A percentile compares a stretch with the other conserved stretches of the same genome.
Conservation (phyloP, 2,113 vertebrate species). For the Lucifuga dentata region DNA sequence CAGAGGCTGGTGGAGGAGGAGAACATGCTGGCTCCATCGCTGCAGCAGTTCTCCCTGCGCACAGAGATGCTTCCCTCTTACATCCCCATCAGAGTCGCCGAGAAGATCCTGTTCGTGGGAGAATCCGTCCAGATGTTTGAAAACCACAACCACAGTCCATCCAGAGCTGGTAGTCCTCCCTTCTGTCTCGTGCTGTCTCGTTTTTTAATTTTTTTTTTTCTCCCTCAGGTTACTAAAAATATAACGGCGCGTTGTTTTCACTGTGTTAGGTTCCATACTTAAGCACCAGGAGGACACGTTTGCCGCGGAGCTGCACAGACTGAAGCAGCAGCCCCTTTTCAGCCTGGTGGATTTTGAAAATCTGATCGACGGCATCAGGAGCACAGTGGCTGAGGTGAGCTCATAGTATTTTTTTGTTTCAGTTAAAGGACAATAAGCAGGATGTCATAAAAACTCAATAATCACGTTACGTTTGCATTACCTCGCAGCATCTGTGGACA, state of each 20-base stretch:
- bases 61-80: conserved; percentile 96
- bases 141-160: conserved; percentile 94
- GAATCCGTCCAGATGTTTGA: conserved; percentile 99
- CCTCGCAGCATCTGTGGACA: conserved; percentile 94
- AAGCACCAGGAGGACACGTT: conserved; percentile 97
- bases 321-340: conserved; percentile 95
- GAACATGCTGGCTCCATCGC: conserved; percentile 96
- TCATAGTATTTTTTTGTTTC: neutral
- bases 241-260: neutral
- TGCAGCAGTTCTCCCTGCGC: conserved; percentile 97
- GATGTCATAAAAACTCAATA: neutral
- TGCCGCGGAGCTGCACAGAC: conserved; percentile 92
- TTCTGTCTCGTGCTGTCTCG: neutral
- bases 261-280: conserved; percentile 90
- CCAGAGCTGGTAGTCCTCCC: conserved; percentile 88
- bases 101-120: conserved; percentile 98
- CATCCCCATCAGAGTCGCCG: conserved; percentile 94
- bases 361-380: conserved; percentile 93
- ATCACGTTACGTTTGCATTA: neutral
- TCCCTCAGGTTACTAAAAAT: too few species aligned
- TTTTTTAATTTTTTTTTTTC: neutral
- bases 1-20: conserved; percentile 97
- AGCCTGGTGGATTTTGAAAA: conserved; percentile 96
- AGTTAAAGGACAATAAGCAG: neutral
- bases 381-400: conserved; percentile 94